Conservation (phyloP, 2,797 vertebrate genomes). For the Cuculus canorus region DNA sequence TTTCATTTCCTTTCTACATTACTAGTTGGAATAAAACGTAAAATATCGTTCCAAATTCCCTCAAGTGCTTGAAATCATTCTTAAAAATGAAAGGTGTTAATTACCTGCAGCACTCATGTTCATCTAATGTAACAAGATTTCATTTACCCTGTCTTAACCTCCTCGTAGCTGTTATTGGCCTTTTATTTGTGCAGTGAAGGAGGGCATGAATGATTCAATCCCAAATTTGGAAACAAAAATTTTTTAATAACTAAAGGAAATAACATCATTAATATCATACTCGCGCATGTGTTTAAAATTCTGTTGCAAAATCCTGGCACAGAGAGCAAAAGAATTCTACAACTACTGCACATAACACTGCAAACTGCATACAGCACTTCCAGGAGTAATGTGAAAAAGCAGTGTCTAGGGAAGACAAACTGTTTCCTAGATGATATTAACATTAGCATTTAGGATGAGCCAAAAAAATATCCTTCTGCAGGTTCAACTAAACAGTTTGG, state of each 20-base stretch:
- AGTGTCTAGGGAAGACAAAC: background rate
- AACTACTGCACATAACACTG: background rate
- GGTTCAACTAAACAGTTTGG: background rate
- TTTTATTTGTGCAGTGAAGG: background rate
- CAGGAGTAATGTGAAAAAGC: background rate
- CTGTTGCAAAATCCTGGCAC: background rate
- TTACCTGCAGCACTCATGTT: slow-evolving; percentile 56
- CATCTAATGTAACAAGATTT: slow-evolving; percentile 3
- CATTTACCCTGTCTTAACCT: slow-evolving; percentile 25
- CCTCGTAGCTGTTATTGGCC: background rate
- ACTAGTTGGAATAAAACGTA: slow-evolving; percentile 43
- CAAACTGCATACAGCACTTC: background rate
- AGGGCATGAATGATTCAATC: background rate
- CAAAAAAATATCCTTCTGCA: background rate
- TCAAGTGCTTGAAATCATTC: slow-evolving; percentile 40
- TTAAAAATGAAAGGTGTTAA: slow-evolving; percentile 54
- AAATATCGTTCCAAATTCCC: slow-evolving; percentile 61
- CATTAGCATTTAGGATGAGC: background rate
- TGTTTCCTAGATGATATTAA: background rate
- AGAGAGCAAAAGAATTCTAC: background rate
- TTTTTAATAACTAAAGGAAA: background rate
- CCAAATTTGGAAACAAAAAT: background rate
- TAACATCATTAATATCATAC: background rate
- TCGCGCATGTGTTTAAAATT: background rate
- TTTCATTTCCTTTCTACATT: slow-evolving; percentile 71